Conservation (phyloP, 2,113 vertebrate species). For the Vidua macroura region DNA sequence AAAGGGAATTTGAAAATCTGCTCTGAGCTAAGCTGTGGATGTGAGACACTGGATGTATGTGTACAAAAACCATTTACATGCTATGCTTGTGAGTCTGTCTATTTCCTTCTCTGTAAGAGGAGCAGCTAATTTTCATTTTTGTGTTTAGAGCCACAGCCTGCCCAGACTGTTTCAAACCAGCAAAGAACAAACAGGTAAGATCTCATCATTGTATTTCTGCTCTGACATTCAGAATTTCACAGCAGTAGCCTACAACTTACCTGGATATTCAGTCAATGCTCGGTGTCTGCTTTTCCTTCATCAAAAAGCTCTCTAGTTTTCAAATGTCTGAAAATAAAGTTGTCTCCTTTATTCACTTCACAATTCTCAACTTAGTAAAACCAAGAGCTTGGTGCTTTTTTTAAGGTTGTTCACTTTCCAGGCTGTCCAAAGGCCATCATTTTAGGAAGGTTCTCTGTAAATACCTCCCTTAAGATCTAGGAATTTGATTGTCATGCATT, state of each 20-base stretch:
- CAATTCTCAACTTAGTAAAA: background rate
- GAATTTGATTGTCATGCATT: background rate
- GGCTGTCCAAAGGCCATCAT: background rate
- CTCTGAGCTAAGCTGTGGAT: background rate
- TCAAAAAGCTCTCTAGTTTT: background rate
- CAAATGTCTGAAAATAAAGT: background rate
- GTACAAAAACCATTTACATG: background rate
- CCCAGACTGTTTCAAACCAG: constrained; percentile 89
- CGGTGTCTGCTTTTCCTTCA: background rate
- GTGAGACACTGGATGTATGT: background rate
- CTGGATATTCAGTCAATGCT: background rate
- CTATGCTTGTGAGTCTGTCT: background rate
- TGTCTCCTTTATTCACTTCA: background rate
- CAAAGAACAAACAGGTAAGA: constrained; percentile 92
- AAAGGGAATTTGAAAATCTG: background rate
- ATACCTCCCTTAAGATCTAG: background rate
- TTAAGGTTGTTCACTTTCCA: background rate
- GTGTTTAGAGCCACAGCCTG: constrained; percentile 79
- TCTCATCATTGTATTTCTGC: background rate
- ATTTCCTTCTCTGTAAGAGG: background rate
- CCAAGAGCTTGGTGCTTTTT: background rate
- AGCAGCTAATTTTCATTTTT: constrained; percentile 49
- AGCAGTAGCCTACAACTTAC: background rate
- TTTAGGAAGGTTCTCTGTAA: background rate
- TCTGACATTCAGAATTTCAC: background rate